phyloP scores from a whole-genome alignment of 2,888 invertebrate species.

The Chrysodeixis includens region DNA sequence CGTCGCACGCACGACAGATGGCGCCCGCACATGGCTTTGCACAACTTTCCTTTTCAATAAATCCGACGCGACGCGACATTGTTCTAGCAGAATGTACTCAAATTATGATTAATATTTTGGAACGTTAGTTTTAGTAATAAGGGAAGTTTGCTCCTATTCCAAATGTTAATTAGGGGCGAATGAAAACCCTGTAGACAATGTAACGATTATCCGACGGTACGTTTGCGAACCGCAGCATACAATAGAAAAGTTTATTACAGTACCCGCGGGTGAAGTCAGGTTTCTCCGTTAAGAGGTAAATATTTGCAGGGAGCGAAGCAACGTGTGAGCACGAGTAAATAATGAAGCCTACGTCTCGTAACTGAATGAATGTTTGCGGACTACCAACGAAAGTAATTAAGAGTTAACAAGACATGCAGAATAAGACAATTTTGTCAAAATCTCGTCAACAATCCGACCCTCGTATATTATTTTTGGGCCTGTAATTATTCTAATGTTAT shows the following conservation, averaged over 20 bases:
- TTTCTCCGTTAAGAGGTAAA: conserved; percentile 85
- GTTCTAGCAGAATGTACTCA: conserved; percentile 57
- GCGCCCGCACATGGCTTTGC: conserved; percentile 72
- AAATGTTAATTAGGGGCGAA: conserved; percentile 71
- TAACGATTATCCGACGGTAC: conserved; percentile 61
- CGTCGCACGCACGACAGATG: conserved; percentile 68
- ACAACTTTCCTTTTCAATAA: conserved; percentile 81
- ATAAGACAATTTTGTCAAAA: conserved; percentile 78
- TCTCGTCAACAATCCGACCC: conserved; percentile 56
- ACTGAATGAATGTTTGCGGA: conserved; percentile 86
- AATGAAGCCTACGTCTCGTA: conserved; percentile 83
- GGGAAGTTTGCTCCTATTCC: conserved; percentile 48
- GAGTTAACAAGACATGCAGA: conserved; percentile 80
- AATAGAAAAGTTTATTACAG: conserved; percentile 86
- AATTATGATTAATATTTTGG: conserved; percentile 61
- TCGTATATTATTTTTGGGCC: conserved; percentile 50
- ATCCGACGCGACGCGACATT: conserved; percentile 64
- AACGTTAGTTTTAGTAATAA: conserved; percentile 53
- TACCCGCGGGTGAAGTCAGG: conserved; percentile 82
- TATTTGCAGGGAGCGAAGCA: conserved; percentile 79
- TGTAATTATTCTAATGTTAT: too few species aligned
- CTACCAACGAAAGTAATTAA: conserved; percentile 85
- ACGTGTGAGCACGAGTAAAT: conserved; percentile 83
- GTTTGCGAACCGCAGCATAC: conserved; percentile 72
- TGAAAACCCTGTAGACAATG: conserved; percentile 57